Evolutionary conservation across 2,797 vertebrate species (phyloP).

Genomic region (Anisognathus igniventris): DNA sequence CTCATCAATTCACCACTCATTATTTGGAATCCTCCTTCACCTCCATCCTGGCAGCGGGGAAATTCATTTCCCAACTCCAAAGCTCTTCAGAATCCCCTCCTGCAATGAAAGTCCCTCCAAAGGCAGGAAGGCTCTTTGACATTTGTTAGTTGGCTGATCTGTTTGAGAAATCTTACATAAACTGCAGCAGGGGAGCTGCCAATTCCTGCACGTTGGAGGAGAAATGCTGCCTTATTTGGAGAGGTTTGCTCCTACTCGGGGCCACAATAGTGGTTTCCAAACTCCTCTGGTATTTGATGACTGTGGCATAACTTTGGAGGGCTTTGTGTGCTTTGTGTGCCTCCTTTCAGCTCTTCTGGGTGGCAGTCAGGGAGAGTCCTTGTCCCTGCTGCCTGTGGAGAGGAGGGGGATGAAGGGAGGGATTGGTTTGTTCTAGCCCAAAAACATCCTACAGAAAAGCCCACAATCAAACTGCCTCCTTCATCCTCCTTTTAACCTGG

Average conservation of each 20-base stretch:
- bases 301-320: conserved; percentile 35
- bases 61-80: not conserved
- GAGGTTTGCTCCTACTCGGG: conserved; percentile 44
- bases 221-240: conserved; percentile 53
- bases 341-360: not conserved
- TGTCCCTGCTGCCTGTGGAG: not conserved
- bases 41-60: fast-evolving
- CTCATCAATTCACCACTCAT: fast-evolving
- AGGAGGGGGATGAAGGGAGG: not conserved
- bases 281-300: conserved; percentile 53
- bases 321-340: not conserved
- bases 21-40: not conserved
- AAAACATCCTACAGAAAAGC: not conserved
- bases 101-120: not conserved
- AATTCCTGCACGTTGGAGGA: conserved; percentile 41
- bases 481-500: not conserved
- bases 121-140: conserved; percentile 17
- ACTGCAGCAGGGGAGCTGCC: conserved; percentile 27
- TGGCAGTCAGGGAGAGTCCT: not conserved
- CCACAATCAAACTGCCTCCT: fast-evolving
- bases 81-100: not conserved
- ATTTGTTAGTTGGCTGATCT: conserved; percentile 51
- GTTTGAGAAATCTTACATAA: conserved; percentile 44
- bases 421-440: not conserved
- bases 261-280: conserved; percentile 28